These are phyloP conservation scores for Salvelinus alpinus DNA, from an alignment of 2,113 vertebrate genomes.

Conservation along the genomic window DNA sequence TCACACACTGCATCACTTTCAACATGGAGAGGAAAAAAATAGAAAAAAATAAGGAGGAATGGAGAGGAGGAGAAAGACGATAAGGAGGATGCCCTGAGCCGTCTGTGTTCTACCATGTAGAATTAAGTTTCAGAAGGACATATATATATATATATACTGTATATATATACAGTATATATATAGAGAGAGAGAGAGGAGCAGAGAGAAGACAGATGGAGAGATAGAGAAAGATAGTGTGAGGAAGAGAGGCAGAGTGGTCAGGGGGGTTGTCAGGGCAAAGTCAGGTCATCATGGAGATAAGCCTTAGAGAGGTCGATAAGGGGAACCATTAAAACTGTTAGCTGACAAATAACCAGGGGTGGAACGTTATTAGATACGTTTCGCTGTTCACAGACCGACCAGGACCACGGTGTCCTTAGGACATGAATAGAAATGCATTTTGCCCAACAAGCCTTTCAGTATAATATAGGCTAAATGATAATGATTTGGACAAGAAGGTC, in stretches of 20 bases:
- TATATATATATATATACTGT: background rate
- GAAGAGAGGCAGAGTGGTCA: slow-evolving; percentile 29
- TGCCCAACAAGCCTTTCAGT: too few species aligned
- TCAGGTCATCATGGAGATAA: slow-evolving; percentile 39
- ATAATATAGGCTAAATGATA: too few species aligned
- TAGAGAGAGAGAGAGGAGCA: background rate
- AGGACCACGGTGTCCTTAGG: background rate
- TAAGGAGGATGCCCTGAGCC: background rate
- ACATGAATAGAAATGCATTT: too few species aligned
- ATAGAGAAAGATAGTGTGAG: slow-evolving; percentile 10
- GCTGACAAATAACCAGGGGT: slow-evolving; percentile 49
- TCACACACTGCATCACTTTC: background rate
- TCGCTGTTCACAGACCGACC: background rate
- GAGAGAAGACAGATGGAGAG: background rate
- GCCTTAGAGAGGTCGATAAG: slow-evolving; percentile 55
- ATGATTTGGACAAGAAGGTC: too few species aligned
- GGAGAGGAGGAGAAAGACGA: too few species aligned
- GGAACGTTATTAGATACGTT: slow-evolving; percentile 39
- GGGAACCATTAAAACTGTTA: slow-evolving; percentile 44
- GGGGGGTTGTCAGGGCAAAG: slow-evolving; percentile 36
- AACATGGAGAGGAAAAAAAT: too few species aligned
- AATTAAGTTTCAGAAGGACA: slow-evolving; percentile 1
- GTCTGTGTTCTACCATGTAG: slow-evolving; percentile 19
- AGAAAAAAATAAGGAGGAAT: too few species aligned
- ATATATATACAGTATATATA: too few species aligned